Conservation (phyloP, 2,888 invertebrate genomes). For the Zaprionus bogoriensis region DNA sequence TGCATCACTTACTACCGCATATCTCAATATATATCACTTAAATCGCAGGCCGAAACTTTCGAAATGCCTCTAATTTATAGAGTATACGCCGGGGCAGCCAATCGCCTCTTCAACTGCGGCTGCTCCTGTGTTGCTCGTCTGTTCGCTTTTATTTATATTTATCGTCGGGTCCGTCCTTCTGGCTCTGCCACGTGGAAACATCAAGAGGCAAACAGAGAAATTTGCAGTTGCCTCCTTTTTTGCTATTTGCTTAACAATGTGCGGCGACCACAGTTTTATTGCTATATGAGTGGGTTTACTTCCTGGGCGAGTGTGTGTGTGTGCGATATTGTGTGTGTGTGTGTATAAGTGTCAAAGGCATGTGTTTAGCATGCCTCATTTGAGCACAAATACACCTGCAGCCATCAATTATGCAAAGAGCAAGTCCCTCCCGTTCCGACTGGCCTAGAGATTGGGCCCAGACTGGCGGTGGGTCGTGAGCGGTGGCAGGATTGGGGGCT, state of each 20-base stretch:
- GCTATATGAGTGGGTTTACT: constrained; percentile 32
- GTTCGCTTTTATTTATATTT: constrained; percentile 54
- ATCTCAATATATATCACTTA: constrained; percentile 1
- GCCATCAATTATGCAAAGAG: constrained; percentile 78
- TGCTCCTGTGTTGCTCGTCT: constrained; percentile 42
- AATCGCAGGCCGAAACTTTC: neutral
- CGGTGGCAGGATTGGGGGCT: neutral
- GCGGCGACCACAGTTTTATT: constrained; percentile 46
- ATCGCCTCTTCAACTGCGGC: neutral
- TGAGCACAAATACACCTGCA: constrained; percentile 77
- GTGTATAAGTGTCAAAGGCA: constrained; percentile 72
- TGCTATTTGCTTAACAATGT: constrained; percentile 41
- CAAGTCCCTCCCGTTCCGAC: constrained; percentile 30
- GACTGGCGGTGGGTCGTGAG: neutral
- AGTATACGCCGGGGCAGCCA: constrained; percentile 1
- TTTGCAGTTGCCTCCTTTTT: constrained; percentile 40
- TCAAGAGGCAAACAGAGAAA: constrained; percentile 38
- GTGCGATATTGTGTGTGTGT: constrained; percentile 10
- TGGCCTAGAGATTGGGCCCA: constrained; percentile 8
- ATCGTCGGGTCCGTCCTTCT: constrained; percentile 26
- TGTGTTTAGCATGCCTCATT: constrained; percentile 77
- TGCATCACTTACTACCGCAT: no score
- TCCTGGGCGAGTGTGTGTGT: neutral
- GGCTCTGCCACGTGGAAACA: constrained; percentile 21
- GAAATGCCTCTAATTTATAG: constrained; percentile 16